Percentiles rank a stretch among this genome's conserved stretches.
phyloP scores from a whole-genome alignment of 2,113 vertebrate species.

The Etheostoma cragini region DNA sequence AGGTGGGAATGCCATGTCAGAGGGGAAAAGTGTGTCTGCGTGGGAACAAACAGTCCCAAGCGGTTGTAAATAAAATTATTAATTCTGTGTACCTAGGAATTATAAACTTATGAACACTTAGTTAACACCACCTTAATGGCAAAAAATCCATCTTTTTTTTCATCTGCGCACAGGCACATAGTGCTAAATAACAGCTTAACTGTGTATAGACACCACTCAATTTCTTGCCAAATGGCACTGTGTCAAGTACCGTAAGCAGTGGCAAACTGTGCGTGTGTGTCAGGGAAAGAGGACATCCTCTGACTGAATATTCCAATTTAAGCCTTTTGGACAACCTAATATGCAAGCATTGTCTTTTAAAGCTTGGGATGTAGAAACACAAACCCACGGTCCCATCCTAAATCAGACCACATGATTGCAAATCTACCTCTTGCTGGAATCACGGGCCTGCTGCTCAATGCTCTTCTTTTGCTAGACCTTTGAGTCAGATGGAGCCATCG shows the following conservation, averaged over 20 bases:
- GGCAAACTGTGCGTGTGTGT: constrained; percentile 11
- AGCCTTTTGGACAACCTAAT: constrained; percentile 23
- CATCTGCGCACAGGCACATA: not conserved
- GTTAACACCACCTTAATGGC: not conserved
- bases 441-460: constrained; percentile 27
- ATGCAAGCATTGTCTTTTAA: constrained; percentile 4
- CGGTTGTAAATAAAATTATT: constrained; percentile 18
- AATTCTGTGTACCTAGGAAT: not conserved
- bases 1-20: not conserved
- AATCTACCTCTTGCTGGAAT: constrained; percentile 24
- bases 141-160: not conserved
- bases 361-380: constrained; percentile 37
- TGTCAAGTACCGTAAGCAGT: not conserved
- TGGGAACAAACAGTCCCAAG: constrained; percentile 27
- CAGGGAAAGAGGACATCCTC: constrained; percentile 48
- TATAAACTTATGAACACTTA: not conserved
- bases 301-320: constrained; percentile 42
- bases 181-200: constrained; percentile 11
- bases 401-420: constrained; percentile 29
- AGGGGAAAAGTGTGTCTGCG: constrained; percentile 20
- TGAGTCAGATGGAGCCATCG: constrained; percentile 34
- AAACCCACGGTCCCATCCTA: constrained; percentile 5
- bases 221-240: constrained; percentile 16
- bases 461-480: constrained; percentile 27
- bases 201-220: constrained; percentile 11